These are phyloP conservation scores for Argyresthia albistria DNA, from an alignment of 2,888 invertebrate species.

Conservation along the genomic window DNA sequence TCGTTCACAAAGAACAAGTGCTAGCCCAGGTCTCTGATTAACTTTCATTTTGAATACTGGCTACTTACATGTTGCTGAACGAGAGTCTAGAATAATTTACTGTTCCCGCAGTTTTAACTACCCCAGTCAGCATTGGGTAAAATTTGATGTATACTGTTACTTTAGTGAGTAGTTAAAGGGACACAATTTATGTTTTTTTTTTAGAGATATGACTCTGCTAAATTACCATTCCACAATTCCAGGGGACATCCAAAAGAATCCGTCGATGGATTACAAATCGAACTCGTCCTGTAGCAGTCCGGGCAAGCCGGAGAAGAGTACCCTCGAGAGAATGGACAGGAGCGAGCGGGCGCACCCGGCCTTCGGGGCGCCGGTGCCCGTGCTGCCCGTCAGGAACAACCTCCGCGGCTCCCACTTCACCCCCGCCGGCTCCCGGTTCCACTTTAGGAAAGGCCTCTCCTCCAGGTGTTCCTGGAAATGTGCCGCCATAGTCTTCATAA, in stretches of 20 bases:
- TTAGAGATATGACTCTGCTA: too few relatives aligned
- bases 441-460: conserved; percentile 89
- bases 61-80: too few relatives aligned
- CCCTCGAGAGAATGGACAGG: conserved; percentile 63
- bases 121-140: too few relatives aligned
- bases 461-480: conserved; percentile 94
- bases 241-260: conserved; percentile 91
- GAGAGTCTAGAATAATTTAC: too few relatives aligned
- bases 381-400: conserved; percentile 82
- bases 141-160: too few relatives aligned
- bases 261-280: conserved; percentile 90
- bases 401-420: conserved; percentile 82
- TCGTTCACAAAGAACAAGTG: too few relatives aligned
- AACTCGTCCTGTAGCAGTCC: conserved; percentile 91
- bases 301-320: conserved; percentile 70
- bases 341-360: conserved; percentile 76
- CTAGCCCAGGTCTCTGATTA: too few relatives aligned
- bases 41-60: too few relatives aligned
- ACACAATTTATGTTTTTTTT: too few relatives aligned
- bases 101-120: too few relatives aligned
- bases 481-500: conserved; percentile 89
- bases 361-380: conserved; percentile 79
- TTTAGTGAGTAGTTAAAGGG: too few relatives aligned
- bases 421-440: conserved; percentile 81
- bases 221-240: conserved; percentile 30